Evolutionary conservation across 64 coral and sea anemone species (phyloP), one percentile per base, ranked within the genome.

Genomic region (Montipora sp.): DNA sequence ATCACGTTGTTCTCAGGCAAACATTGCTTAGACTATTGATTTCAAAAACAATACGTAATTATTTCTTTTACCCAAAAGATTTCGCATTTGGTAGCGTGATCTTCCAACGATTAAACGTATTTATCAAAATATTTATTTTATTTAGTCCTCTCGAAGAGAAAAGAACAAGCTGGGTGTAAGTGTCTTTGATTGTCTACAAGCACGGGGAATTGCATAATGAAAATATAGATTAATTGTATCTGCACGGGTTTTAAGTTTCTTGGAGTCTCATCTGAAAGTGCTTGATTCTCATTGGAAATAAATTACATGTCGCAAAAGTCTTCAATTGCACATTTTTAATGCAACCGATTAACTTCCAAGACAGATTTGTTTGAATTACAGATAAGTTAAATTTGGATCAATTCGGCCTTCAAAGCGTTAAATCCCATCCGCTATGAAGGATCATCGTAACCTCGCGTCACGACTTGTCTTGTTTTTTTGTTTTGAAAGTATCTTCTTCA

Each of bases 101-200:
- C 36, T 63, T 63, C 3, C 3, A 71, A 71, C 5, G 18, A 71
- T 57, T 57, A 23, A 19, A 27, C 24, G 36, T 43, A 75, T 46
- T 75, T 75, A 12, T 75, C 43, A 8, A 75, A 75, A 75, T 75
- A 75, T 75, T 75, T 75, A 75, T 75, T 14, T 75, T 75, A 14
- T 45, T 3, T 75, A 75, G 73, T 45, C 73, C 73, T 36, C 73
- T 75, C 12, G 18, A 13, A 50, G 46, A 9, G 36, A 75, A 46
- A 78, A 78, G 4, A 49, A 78, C 45, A 50, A n/a, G 5, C 20
- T 21, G 20, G 10, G 21, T 71, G 4, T 22, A 68, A 68, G 18
- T 68, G 14, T 68, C 4, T 23, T 21, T 23, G 5, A 23, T 71
- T 71, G 18, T 71, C 18, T 71, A 49, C 46, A 49, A 18, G 14